Evolutionary conservation across 2,113 vertebrate genomes (phyloP), one percentile per base, ranked within the genome.

Genomic region (Mormyrus lacerda): DNA sequence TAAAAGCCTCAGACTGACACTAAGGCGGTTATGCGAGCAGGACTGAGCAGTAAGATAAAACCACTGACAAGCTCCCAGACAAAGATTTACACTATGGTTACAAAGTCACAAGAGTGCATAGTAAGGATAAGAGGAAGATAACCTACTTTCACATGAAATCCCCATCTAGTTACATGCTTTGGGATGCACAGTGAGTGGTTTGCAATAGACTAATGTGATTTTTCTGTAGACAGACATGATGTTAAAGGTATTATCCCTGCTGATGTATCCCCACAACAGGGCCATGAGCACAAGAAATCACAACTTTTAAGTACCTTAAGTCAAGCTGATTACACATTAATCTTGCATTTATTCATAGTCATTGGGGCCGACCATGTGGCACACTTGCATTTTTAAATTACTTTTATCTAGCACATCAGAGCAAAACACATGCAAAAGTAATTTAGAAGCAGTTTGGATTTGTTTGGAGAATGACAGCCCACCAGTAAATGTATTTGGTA

Each of bases 71-170:
- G n/a, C 19, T 85, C 21, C 44, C 9, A 27, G 83, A 50, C 24
- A 47, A 50, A 85, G n/a, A 27, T 10, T 27, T 31, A 27, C 45
- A n/a, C 21, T 27, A 27, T 48, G 47, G 83, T 27, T 85, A 47
- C 44, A 85, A 47, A 47, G 13, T 50, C 10, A 91, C 89, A 79
- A 44, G 85, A 90, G 89, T 13, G 55, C 87, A 84, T 90, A 88
- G 92, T 91, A 92, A 92, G 90, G 88, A 92, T 79, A 91, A 92
- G 92, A 92, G 89, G 10, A 91, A 10, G 50, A 82, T 61, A 79
- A 79, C 73, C 73, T 79, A 91, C 89, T 91, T 85, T 85, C 45
- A 50, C 3, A 48, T 50, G 24, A 50, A 50, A 85, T 48, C 47
- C 47, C 44, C 44, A 27, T 50, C 47, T 85, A 85, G 48, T 85